Base-by-base conservation (phyloP, 1,140 invertebrate species). In the Papilio dardanus region DNA sequence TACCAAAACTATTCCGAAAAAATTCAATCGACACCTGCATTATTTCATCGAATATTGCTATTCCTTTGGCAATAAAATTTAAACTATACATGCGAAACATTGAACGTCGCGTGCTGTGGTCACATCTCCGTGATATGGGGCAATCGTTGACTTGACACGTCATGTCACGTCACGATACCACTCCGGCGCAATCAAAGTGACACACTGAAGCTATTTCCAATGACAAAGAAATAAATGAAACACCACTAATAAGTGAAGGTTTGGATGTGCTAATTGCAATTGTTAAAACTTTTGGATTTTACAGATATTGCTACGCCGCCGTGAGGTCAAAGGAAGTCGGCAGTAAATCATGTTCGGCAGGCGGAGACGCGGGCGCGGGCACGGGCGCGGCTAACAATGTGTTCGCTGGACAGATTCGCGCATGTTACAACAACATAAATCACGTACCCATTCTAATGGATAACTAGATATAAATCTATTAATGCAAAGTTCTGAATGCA, bases 401-500 rank as follows among this genome's bases (percentile, higher is more conserved):
- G 24, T 16, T 69, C 74, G 40, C 71, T 74, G 74, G 62, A 75
- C 74, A 79, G 73, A 78, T 74, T 37, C 67, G 81, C 74, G 87
- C 88, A 83, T 88, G 88, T 80, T 77, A 37, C 67, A 73, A 50
- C 76, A 66, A 33, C 69, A 86, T 88, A 85, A 86, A 88, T 86
- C 84, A 86, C 79, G 62, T 40, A 42, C 68, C 79, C 74, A 54
- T 75, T 83, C 82, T 88, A 88, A 88, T 87, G 86, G 82, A 88
- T 87, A 84, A 82, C 77, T 76, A 81, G 87, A 84, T 85, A 85
- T 84, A 86, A 88, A 90, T 88, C 86, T 88, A 84, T 88, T 90
- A 88, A 86, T 88, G 87, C 82, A 80, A 83, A 88, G 84, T 86
- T 90, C 86, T 88, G 81, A 88, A 90, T 90, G 87, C 84, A 88